phyloP scores from a whole-genome alignment of 2,888 invertebrate species.

The Cryptosula pallasiana region DNA sequence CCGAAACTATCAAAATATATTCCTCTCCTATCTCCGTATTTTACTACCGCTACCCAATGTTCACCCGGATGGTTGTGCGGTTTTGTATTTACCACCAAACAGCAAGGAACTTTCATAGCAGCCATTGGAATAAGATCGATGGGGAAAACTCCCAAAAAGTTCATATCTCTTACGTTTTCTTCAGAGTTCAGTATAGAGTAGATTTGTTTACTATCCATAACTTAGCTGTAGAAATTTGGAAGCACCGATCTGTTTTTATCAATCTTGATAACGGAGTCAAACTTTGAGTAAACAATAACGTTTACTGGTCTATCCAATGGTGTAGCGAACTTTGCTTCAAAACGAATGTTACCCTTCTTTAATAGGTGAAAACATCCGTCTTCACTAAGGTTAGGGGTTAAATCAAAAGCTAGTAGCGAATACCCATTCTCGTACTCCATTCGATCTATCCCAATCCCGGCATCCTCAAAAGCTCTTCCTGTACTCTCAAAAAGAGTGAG shows the following conservation, averaged over 20 bases:
- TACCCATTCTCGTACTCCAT: neutral
- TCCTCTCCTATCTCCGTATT: neutral
- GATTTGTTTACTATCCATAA: conserved; percentile 14
- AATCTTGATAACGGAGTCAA: conserved; percentile 2
- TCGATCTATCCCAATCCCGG: neutral
- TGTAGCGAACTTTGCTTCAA: neutral
- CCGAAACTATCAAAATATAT: conserved; percentile 5
- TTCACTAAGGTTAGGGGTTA: neutral
- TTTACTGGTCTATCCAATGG: conserved; percentile 1
- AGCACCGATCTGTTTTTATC: conserved; percentile 6
- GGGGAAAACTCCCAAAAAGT: neutral
- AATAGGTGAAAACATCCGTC: conserved; percentile 13
- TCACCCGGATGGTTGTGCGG: neutral
- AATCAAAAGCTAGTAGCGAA: conserved; percentile 7
- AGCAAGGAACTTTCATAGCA: neutral
- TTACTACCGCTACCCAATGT: conserved; percentile 14
- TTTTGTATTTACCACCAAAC: conserved; percentile 7
- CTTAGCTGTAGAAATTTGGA: neutral
- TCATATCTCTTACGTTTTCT: neutral
- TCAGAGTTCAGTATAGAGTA: neutral
- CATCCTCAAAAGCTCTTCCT: neutral
- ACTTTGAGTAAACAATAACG: neutral
- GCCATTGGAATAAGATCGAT: neutral
- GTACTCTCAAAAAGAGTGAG: neutral
- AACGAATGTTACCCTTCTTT: neutral